phyloP scores from a whole-genome alignment of 2,797 vertebrate genomes.

The Propithecus perrieri region DNA sequence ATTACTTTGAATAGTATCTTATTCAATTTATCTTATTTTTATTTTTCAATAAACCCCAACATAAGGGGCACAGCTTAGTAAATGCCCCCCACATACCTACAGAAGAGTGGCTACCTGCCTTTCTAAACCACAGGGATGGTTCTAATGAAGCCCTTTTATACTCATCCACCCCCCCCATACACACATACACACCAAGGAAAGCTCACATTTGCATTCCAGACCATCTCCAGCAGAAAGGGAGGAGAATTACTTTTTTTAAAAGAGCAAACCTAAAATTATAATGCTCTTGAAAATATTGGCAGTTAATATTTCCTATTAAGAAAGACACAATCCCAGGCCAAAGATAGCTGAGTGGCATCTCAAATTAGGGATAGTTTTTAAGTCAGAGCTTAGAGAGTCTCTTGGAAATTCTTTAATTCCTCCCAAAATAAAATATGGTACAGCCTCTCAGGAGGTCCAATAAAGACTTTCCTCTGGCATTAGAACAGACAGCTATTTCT shows the following conservation, averaged over 20 bases:
- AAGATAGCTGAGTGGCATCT: background rate
- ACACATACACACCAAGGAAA: background rate
- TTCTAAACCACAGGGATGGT: background rate
- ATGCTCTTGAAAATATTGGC: background rate
- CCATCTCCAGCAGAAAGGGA: background rate
- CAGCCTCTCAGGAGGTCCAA: background rate
- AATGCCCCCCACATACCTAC: background rate
- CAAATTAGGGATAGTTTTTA: slow-evolving; percentile 14
- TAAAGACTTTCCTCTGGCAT: background rate
- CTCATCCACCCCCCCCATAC: accelerated
- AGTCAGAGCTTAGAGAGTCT: slow-evolving; percentile 4
- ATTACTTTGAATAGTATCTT: background rate
- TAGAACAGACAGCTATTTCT: background rate
- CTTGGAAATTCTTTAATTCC: background rate
- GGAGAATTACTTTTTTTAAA: background rate
- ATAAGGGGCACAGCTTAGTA: background rate
- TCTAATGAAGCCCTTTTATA: background rate
- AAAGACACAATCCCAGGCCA: background rate
- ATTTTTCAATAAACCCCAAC: background rate
- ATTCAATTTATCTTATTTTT: background rate
- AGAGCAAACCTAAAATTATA: background rate
- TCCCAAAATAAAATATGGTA: background rate
- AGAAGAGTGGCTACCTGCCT: background rate
- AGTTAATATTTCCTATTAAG: slow-evolving; percentile 40
- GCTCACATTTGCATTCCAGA: background rate